Evolutionary conservation across 2,797 vertebrate genomes (phyloP).

Genomic region (Rachycentron canadum): DNA sequence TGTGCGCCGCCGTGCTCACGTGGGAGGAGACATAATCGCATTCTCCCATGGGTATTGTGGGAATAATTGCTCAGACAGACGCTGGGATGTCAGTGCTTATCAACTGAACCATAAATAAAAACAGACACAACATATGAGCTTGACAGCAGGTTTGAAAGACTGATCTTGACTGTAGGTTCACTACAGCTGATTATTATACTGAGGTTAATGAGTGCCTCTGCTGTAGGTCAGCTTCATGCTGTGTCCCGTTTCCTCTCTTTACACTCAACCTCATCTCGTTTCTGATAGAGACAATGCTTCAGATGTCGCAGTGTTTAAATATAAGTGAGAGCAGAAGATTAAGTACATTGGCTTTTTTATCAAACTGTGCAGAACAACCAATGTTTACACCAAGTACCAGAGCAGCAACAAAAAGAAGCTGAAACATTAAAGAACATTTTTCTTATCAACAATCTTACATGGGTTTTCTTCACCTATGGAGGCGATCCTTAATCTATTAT

Average conservation of each 20-base stretch:
- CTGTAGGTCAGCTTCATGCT: background rate
- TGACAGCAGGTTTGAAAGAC: constrained; percentile 28
- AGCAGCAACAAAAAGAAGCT: too few species aligned
- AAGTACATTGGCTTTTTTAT: background rate
- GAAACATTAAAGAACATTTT: too few species aligned
- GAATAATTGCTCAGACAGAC: constrained; percentile 68
- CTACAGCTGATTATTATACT: background rate
- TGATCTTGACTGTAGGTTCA: background rate
- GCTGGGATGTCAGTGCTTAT: constrained; percentile 59
- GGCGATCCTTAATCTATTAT: background rate
- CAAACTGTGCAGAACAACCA: background rate
- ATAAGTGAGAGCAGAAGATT: background rate
- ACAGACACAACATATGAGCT: constrained; percentile 3
- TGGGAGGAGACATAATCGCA: constrained; percentile 42
- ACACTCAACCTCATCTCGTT: background rate
- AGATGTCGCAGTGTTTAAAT: background rate
- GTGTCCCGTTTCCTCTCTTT: background rate
- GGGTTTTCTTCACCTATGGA: constrained; percentile 3
- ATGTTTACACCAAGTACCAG: background rate
- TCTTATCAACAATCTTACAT: background rate
- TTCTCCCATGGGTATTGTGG: constrained; percentile 39
- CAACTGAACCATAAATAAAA: constrained; percentile 50
- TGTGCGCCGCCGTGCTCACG: constrained; percentile 25
- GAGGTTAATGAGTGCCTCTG: constrained; percentile 13
- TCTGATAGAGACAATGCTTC: background rate